Conservation (phyloP, 2,113 vertebrate genomes). For the Cricetomys ansorgei region DNA sequence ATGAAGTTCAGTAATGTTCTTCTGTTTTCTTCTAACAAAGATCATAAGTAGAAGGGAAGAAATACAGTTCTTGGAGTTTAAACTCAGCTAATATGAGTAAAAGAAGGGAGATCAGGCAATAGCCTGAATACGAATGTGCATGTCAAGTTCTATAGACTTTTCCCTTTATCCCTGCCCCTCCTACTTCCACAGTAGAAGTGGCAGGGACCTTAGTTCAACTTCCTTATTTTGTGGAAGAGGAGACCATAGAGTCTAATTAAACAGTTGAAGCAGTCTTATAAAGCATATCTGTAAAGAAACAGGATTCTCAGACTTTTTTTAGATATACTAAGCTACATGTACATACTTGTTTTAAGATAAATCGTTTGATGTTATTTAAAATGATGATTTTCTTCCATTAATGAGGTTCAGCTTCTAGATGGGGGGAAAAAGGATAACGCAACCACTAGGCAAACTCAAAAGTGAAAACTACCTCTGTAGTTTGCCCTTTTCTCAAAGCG, state of each 20-base stretch:
- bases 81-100: not conserved
- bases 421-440: not conserved
- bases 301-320: not conserved
- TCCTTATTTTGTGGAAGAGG: not conserved
- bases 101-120: not conserved
- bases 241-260: conserved; percentile 26
- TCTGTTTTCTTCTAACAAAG: conserved; percentile 24
- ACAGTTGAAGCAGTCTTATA: not conserved
- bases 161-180: rapidly evolving
- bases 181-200: not conserved
- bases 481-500: conserved; percentile 2
- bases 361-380: conserved; percentile 45
- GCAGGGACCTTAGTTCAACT: not conserved
- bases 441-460: not conserved
- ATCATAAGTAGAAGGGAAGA: not conserved
- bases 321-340: not conserved
- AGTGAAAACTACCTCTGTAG: not conserved
- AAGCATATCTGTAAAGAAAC: not conserved
- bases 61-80: conserved; percentile 35
- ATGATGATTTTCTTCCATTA: conserved; percentile 37
- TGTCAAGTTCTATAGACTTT: not conserved
- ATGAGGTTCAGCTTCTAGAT: not conserved
- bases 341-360: conserved; percentile 23
- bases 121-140: not conserved
- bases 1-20: not conserved